Conservation (phyloP, 2,113 vertebrate species). For the Pipa parva region DNA sequence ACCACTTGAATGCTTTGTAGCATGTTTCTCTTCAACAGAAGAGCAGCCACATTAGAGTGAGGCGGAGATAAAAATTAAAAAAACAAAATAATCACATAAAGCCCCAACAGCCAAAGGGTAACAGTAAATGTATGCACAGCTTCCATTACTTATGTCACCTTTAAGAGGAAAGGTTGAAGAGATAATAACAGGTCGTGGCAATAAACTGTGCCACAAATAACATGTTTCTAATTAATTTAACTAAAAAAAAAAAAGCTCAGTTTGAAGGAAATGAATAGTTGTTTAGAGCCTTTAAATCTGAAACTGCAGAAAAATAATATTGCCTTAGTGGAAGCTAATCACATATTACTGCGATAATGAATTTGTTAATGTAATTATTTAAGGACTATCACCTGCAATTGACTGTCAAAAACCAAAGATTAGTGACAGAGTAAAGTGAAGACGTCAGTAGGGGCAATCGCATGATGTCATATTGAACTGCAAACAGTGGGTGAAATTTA, state of each 20-base stretch:
- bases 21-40: conserved; percentile 47
- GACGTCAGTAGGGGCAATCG: too few relatives aligned
- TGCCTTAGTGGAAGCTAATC: too few relatives aligned
- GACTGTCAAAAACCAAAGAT: not conserved
- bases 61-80: not conserved
- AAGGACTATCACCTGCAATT: not conserved
- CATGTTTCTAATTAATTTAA: not conserved
- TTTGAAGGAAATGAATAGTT: not conserved
- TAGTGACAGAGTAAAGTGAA: too few relatives aligned
- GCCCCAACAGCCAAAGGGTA: not conserved
- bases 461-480: not conserved
- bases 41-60: conserved; percentile 35
- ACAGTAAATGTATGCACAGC: not conserved
- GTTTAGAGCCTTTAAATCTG: not conserved
- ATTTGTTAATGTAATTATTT: not conserved
- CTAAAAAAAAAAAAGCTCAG: not conserved
- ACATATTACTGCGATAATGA: not conserved
- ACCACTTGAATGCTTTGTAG: conserved; percentile 50
- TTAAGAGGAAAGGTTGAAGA: not conserved
- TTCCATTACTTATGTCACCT: not conserved
- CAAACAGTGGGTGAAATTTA: too few relatives aligned
- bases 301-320: not conserved
- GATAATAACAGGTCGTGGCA: not conserved
- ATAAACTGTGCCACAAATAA: not conserved
- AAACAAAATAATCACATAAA: not conserved